These are phyloP conservation scores for Taeniopygia guttata DNA, from an alignment of 2,797 vertebrate genomes.

Conservation along the genomic window DNA sequence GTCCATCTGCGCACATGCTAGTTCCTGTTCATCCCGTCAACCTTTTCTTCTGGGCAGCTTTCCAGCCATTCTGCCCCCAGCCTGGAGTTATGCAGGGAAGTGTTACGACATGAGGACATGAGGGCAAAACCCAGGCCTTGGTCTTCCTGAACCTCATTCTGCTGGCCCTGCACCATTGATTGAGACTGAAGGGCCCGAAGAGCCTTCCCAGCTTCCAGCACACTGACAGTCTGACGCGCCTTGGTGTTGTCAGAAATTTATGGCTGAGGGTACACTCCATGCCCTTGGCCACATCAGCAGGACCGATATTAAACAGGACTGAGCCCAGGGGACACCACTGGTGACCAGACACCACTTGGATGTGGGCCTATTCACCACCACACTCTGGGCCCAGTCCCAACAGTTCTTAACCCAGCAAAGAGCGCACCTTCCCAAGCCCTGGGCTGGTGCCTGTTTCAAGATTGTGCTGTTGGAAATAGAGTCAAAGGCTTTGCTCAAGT, in stretches of 20 bases:
- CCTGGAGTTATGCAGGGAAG: fast-evolving
- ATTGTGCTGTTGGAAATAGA: fast-evolving
- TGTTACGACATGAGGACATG: fast-evolving
- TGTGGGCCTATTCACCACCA: neutral
- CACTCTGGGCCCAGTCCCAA: too few species aligned
- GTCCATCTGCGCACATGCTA: fast-evolving
- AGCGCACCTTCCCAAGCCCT: neutral
- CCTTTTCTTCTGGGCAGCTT: neutral
- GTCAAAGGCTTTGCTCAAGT: neutral
- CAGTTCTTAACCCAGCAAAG: neutral
- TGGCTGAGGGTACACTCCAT: fast-evolving
- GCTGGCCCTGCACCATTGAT: fast-evolving
- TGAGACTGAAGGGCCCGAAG: neutral
- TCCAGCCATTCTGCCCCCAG: neutral
- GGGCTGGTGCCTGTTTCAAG: fast-evolving
- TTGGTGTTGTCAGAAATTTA: neutral
- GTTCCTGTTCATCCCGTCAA: neutral
- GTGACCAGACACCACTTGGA: fast-evolving
- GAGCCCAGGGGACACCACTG: fast-evolving
- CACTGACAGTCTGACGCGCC: fast-evolving
- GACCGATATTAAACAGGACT: too few species aligned
- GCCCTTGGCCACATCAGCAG: neutral
- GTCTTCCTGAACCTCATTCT: neutral
- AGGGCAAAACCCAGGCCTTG: too few species aligned
- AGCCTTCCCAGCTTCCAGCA: too few species aligned